phyloP scores from a whole-genome alignment of 1,140 invertebrate species.

The Pachyrhynchus sulphureomaculatus region DNA sequence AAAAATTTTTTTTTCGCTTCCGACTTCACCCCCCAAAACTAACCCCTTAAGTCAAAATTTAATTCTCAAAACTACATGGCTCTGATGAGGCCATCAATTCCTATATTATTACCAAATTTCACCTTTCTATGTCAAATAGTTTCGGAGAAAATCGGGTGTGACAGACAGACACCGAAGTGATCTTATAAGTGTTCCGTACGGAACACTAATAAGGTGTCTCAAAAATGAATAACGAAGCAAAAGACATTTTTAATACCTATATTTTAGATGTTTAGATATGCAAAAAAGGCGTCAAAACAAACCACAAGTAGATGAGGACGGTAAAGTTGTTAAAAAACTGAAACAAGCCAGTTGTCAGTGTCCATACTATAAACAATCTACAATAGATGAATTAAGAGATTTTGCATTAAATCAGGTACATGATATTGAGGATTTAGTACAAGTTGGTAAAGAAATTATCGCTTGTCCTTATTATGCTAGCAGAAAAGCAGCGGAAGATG shows the following conservation, averaged over 20 bases:
- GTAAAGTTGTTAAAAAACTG: slow-evolving; percentile 63
- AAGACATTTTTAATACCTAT: not conserved
- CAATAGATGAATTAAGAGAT: slow-evolving; percentile 66
- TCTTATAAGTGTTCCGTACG: no score
- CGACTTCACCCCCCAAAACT: no score
- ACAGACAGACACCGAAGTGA: no score
- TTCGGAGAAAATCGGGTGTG: no score
- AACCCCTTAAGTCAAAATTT: no score
- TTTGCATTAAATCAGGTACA: slow-evolving; percentile 69
- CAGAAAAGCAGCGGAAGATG: slow-evolving; percentile 74
- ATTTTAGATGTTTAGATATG: slow-evolving; percentile 80
- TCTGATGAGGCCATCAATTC: no score
- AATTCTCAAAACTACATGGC: no score
- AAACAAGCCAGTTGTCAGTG: slow-evolving; percentile 58
- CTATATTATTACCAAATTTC: no score
- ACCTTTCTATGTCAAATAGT: no score
- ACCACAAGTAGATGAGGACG: slow-evolving; percentile 60
- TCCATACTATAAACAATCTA: slow-evolving; percentile 66
- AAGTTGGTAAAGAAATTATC: slow-evolving; percentile 66
- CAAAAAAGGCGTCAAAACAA: slow-evolving; percentile 68
- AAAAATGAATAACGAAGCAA: no score
- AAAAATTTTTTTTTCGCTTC: no score
- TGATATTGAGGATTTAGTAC: slow-evolving; percentile 88
- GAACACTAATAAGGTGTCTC: no score
- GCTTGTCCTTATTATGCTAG: slow-evolving; percentile 92